Evolutionary conservation across 2,888 invertebrate genomes (phyloP).

Genomic region (Auanema sp.): DNA sequence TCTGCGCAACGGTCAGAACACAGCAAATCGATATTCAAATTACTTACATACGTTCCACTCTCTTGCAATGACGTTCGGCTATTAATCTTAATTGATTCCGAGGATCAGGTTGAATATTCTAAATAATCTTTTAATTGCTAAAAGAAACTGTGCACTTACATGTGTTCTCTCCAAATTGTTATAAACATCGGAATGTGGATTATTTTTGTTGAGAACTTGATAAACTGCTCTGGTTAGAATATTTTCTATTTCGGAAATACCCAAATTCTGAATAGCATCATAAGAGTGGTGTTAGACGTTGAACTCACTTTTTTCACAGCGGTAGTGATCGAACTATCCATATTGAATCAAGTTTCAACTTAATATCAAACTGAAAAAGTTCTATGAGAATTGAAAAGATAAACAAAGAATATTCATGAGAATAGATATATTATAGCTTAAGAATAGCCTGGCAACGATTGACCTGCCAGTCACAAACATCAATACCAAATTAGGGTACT

Average conservation of each 20-base stretch:
- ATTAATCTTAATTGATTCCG: slow-evolving; percentile 13
- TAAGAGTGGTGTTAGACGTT: too few relatives aligned
- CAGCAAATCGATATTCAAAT: neutral
- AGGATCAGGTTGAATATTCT: neutral
- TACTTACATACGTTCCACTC: slow-evolving; percentile 19
- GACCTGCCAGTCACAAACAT: too few relatives aligned
- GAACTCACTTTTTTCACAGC: too few relatives aligned
- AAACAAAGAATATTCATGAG: too few relatives aligned
- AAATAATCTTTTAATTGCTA: neutral
- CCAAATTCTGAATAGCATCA: too few relatives aligned
- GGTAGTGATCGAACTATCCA: too few relatives aligned
- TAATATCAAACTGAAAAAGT: too few relatives aligned
- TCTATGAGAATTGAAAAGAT: too few relatives aligned
- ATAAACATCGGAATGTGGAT: neutral
- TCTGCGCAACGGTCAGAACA: neutral
- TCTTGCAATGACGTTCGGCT: slow-evolving; percentile 16
- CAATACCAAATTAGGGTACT: too few relatives aligned
- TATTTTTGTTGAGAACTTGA: slow-evolving; percentile 14
- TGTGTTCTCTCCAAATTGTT: slow-evolving; percentile 15
- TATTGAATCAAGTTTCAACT: too few relatives aligned
- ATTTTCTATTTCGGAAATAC: slow-evolving; percentile 14
- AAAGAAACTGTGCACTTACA: neutral
- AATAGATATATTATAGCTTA: too few relatives aligned
- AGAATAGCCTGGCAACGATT: too few relatives aligned
- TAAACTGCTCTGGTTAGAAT: slow-evolving; percentile 16